phyloP scores from a whole-genome alignment of 1,140 invertebrate genomes.

The Periplaneta americana region DNA sequence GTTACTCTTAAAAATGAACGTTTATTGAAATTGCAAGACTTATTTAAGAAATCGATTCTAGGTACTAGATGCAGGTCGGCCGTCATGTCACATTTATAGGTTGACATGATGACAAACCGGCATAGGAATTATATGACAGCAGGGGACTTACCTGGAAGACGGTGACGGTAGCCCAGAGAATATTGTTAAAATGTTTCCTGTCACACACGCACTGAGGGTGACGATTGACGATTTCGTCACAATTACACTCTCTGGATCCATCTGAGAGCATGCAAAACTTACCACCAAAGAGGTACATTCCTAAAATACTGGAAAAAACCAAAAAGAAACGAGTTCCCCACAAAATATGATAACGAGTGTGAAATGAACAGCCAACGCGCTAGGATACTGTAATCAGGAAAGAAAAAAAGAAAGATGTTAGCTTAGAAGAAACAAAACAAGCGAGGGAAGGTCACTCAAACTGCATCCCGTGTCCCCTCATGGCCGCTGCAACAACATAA shows the following conservation, averaged over 20 bases:
- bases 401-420: not conserved
- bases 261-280: constrained; percentile 96
- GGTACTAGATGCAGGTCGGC: too few relatives aligned
- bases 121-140: not conserved
- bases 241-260: constrained; percentile 83
- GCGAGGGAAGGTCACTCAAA: not conserved
- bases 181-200: constrained; percentile 96
- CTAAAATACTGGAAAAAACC: constrained; percentile 79
- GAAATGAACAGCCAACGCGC: not conserved
- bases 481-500: not conserved
- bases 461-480: not conserved
- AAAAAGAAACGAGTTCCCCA: constrained; percentile 4
- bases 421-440: not conserved
- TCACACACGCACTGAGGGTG: constrained; percentile 88
- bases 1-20: too few relatives aligned
- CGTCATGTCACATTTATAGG: too few relatives aligned
- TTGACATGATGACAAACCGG: too few relatives aligned
- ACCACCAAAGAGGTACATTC: constrained; percentile 98
- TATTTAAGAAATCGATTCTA: too few relatives aligned
- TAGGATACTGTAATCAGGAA: not conserved
- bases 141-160: constrained; percentile 86
- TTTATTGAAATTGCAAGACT: too few relatives aligned
- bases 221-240: constrained; percentile 79
- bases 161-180: constrained; percentile 93
- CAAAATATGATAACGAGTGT: not conserved